Evolutionary conservation across 2,113 vertebrate species (phyloP).

Genomic region (Enhydra lutris): DNA sequence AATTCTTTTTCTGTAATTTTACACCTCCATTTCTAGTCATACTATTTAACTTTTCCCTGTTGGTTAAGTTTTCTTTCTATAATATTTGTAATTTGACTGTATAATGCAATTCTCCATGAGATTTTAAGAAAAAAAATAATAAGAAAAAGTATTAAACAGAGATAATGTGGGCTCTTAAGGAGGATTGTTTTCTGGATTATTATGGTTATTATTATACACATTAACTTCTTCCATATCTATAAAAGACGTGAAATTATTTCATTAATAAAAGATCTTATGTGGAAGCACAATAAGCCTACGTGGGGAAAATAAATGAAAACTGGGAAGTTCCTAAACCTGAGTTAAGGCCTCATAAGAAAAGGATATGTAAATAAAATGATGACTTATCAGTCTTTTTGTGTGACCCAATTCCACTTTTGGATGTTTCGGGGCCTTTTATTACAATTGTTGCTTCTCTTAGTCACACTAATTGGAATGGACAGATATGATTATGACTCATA

Average conservation of each 20-base stretch:
- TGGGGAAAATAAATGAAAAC: neutral
- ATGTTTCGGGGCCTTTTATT: neutral
- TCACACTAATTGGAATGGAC: neutral
- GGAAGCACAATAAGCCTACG: neutral
- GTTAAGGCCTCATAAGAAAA: neutral
- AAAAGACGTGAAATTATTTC: neutral
- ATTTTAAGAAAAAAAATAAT: conserved; percentile 14
- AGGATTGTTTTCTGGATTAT: neutral
- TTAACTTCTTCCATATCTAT: neutral
- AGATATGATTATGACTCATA: neutral
- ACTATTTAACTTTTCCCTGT: neutral
- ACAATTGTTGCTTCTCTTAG: neutral
- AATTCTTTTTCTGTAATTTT: neutral
- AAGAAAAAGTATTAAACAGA: neutral
- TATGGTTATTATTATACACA: neutral
- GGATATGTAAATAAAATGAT: neutral
- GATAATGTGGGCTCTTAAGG: neutral
- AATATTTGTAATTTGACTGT: neutral
- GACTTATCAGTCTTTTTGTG: neutral
- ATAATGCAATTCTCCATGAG: neutral
- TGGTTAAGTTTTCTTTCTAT: neutral
- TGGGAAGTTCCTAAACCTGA: neutral
- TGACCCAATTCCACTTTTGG: neutral
- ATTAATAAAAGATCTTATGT: neutral
- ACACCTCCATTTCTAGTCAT: neutral